Evolutionary conservation across 64 coral and sea anemone species (phyloP).

Genomic region (Pocillopora damicornis): DNA sequence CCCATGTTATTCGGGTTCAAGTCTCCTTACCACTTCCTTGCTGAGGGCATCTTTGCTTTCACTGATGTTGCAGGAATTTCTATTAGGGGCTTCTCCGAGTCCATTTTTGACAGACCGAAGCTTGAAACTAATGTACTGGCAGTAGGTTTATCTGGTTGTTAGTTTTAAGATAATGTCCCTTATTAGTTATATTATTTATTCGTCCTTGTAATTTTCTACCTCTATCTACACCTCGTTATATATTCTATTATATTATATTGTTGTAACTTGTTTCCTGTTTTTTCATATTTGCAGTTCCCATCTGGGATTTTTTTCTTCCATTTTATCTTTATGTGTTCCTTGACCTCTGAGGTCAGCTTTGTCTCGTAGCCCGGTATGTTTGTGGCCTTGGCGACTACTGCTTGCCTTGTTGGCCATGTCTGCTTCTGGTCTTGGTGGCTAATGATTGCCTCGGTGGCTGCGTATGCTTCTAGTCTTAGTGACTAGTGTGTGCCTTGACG

Average conservation of each 20-base stretch:
- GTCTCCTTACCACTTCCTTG: not conserved
- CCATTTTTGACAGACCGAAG: not conserved
- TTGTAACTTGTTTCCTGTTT: no score
- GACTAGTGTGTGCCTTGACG: not conserved
- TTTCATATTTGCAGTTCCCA: no score
- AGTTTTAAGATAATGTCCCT: no score
- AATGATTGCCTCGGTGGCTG: not conserved
- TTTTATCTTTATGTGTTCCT: not conserved
- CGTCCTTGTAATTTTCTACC: no score
- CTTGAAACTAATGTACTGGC: not conserved
- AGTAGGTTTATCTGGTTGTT: no score
- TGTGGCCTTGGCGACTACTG: not conserved
- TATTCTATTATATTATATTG: no score
- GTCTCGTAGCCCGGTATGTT: slow-evolving; percentile 16
- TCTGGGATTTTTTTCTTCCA: no score
- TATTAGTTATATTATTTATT: no score
- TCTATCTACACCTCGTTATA: no score
- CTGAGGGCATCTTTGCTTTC: not conserved
- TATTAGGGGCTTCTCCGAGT: not conserved
- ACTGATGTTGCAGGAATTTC: not conserved
- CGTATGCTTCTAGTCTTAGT: not conserved
- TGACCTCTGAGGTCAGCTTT: not conserved
- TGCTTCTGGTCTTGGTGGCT: not conserved
- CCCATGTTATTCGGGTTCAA: not conserved
- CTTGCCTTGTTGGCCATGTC: no score